Base-by-base conservation (phyloP, 2,113 vertebrate species). In the Rissa tridactyla region DNA sequence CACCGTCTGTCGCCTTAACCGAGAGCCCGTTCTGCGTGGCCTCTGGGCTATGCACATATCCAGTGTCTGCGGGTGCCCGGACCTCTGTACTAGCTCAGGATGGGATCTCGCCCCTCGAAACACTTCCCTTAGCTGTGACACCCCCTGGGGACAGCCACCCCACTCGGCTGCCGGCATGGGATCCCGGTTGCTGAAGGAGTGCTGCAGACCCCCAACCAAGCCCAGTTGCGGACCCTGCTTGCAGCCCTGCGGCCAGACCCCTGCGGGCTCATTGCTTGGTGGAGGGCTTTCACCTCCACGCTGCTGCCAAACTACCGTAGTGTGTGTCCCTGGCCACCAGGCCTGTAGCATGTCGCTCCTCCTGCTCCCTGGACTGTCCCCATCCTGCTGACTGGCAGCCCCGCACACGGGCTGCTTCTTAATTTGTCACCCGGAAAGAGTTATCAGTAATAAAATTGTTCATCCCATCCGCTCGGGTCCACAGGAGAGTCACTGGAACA, bases 1-100 rank as follows among this genome's bases (percentile, higher is more conserved):
- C 89, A 86, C 94, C 91, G 4, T 92, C 85, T 90, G 81, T 96
- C 85, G 91, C 97, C 96, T 96, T 95, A 97, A 96, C 26, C 17
- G 12, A 92, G 94, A 97, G 89, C 92, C 97, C 17, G 1, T 84
- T 94, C 72, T 76, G 85, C 1, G 30, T 95, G 92, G 96, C 94
- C 88, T 88, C 81, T 66, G n/a, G 90, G 89, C 85, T 91, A 58
- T 92, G 94, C 84, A 85, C 18, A 0, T 61, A 84, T 65, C 38
- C 30, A 29, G 55, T 86, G 95, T 94, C 73, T 76, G 82, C 0
- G 5, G 49, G 93, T 77, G 89, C 76, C 88, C 54, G 16, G 86
- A 72, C 29, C 75, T 79, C 86, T 54, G 9, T 94, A 73, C 46
- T 80, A 84, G 88, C 90, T 93, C 91, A 95, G 95, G 95, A 88